phyloP scores from a whole-genome alignment of 1,140 invertebrate genomes.

The Watersipora subatra region DNA sequence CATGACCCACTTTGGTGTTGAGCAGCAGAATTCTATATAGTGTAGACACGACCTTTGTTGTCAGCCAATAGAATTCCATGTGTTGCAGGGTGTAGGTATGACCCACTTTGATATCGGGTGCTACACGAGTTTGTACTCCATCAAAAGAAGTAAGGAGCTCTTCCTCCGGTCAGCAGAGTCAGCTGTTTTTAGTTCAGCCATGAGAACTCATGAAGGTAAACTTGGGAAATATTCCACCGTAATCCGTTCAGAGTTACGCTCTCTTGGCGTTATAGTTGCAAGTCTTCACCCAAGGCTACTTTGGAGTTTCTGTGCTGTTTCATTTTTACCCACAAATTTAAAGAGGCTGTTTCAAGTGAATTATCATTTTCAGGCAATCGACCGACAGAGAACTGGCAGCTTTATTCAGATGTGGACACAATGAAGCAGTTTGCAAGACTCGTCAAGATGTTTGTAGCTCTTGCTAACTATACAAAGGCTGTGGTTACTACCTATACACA shows the following conservation, averaged over 20 bases:
- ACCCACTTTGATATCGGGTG: slow-evolving; percentile 42
- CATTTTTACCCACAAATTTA: too few species aligned
- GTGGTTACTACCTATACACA: slow-evolving; percentile 16
- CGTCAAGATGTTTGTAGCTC: slow-evolving; percentile 21
- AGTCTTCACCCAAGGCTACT: too few species aligned
- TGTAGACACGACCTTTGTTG: too few species aligned
- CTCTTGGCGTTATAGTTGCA: too few species aligned
- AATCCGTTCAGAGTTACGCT: too few species aligned
- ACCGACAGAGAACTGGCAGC: slow-evolving; percentile 31
- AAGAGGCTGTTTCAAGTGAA: too few species aligned
- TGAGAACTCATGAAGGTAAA: slow-evolving; percentile 39
- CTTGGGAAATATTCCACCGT: too few species aligned
- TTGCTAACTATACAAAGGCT: slow-evolving; percentile 26
- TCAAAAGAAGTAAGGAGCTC: slow-evolving; percentile 27
- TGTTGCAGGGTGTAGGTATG: slow-evolving; percentile 28
- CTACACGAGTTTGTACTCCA: slow-evolving; percentile 28
- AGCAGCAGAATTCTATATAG: too few species aligned
- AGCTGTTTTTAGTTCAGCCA: slow-evolving; percentile 38
- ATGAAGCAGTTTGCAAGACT: slow-evolving; percentile 28
- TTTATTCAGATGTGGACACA: slow-evolving; percentile 26
- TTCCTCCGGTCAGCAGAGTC: slow-evolving; percentile 38
- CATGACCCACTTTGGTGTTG: too few species aligned
- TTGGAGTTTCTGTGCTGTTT: too few species aligned
- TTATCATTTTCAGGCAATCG: slow-evolving; percentile 31
- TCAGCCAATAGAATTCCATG: too few species aligned